These are phyloP conservation scores for Heliconius ethilla DNA, from an alignment of 2,888 invertebrate species.

Conservation along the genomic window DNA sequence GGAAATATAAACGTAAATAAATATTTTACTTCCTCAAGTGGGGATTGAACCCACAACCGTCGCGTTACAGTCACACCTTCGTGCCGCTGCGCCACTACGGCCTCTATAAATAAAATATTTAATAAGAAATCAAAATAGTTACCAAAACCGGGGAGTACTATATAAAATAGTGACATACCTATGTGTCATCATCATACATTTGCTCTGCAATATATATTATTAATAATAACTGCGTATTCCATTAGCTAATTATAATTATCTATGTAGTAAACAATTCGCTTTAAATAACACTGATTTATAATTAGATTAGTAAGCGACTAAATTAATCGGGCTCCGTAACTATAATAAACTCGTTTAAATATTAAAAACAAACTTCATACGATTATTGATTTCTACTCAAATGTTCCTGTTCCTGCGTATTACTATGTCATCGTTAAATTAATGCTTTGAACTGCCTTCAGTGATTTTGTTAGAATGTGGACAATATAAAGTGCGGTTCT, in stretches of 20 bases:
- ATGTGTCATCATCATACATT: neutral
- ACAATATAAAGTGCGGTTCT: slow-evolving; percentile 31
- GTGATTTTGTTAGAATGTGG: slow-evolving; percentile 7
- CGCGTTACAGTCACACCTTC: too few relatives aligned
- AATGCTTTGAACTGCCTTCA: neutral
- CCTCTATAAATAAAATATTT: neutral
- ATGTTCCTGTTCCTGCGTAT: neutral
- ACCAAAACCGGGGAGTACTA: neutral
- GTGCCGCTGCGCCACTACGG: too few relatives aligned
- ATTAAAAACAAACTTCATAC: neutral
- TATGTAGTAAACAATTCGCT: slow-evolving; percentile 32
- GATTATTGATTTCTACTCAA: slow-evolving; percentile 3
- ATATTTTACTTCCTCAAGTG: too few relatives aligned
- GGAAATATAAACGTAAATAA: too few relatives aligned
- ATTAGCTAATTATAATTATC: slow-evolving; percentile 27
- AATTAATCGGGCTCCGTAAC: slow-evolving; percentile 30
- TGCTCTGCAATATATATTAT: neutral
- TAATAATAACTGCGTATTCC: neutral
- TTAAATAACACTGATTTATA: slow-evolving; percentile 25
- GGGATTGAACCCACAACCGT: too few relatives aligned
- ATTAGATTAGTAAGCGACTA: slow-evolving; percentile 44
- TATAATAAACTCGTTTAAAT: neutral
- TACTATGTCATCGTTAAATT: neutral
- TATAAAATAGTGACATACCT: neutral
- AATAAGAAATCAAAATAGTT: neutral